Base-by-base conservation (phyloP, 2,888 invertebrate genomes). In the Pristionchus maxplancki region DNA sequence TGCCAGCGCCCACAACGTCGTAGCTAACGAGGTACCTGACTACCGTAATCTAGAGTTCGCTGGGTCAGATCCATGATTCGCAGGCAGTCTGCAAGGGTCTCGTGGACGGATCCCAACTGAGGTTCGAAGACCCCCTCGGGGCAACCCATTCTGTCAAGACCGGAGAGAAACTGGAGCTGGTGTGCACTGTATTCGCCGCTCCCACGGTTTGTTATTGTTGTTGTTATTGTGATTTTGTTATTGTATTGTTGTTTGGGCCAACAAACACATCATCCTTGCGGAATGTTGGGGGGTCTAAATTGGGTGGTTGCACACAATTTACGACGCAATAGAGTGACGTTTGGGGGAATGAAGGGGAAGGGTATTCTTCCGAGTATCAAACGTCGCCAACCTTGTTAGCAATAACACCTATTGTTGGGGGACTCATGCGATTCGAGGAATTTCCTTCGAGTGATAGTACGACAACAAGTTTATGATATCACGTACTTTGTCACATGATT, bases 81-180 rank as follows among this genome's bases (percentile, higher is more conserved):
- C 28, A 78, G 78, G 40, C 78, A 24, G 44, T 44, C n/a, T 78
- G 78, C 78, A 78, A 78, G 28, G n/a, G 15, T n/a, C 78, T 78
- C n/a, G n/a, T 20, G 28, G 78, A 78, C 28, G 78, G 78, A 11
- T 20, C 78, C 1, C 24, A 44, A 48, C 44, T 78, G 40, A 17
- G 9, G 44, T 78, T 78, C 44, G 40, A 24, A 1, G 78, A 78
- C 1, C n/a, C 8, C 28, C 31, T 78, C 13, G 3, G n/a, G 44
- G 28, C n/a, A 0, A 4, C 44, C 1, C 40, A n/a, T 40, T n/a
- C n/a, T 2, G 78, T 78, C 4, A 34, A 40, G 4, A 13, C n/a
- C 17, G 78, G 78, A 48, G 78, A 34, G 0, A 40, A 34, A 40
- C 78, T 78, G 28, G 78, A 78, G 28, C 28, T 78, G n/a, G n/a